Conservation (phyloP, 2,113 vertebrate genomes). For the Pantherophis guttatus region DNA sequence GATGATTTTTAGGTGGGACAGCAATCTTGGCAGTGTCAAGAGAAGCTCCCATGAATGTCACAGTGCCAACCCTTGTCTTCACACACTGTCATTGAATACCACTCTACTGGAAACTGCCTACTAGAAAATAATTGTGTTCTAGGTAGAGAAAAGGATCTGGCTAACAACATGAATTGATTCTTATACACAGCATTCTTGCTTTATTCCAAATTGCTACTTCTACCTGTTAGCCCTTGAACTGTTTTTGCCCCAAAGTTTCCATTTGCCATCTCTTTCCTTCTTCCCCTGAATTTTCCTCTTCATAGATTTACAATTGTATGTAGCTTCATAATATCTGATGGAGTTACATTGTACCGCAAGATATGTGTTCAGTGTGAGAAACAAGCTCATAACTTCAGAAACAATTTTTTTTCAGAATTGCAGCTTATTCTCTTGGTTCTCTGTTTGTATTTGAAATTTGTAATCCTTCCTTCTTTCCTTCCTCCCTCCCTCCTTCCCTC, state of each 20-base stretch:
- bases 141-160: neutral
- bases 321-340: neutral
- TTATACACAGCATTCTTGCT: neutral
- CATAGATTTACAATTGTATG: neutral
- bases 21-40: neutral
- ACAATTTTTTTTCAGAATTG: constrained; percentile 28
- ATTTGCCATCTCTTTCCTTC: neutral
- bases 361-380: neutral
- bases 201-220: neutral
- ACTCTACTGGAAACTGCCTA: neutral
- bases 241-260: neutral
- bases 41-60: neutral
- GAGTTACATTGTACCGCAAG: neutral
- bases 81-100: neutral
- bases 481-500: neutral
- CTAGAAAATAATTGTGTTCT: neutral
- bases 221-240: neutral
- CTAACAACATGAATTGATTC: neutral
- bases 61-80: neutral
- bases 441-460: neutral
- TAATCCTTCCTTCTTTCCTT: rapidly evolving
- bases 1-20: neutral
- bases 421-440: neutral
- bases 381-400: constrained; percentile 7
- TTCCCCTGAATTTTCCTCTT: neutral